These are phyloP conservation scores for Apodemus sylvaticus DNA, from an alignment of 2,113 vertebrate genomes.

Conservation along the genomic window DNA sequence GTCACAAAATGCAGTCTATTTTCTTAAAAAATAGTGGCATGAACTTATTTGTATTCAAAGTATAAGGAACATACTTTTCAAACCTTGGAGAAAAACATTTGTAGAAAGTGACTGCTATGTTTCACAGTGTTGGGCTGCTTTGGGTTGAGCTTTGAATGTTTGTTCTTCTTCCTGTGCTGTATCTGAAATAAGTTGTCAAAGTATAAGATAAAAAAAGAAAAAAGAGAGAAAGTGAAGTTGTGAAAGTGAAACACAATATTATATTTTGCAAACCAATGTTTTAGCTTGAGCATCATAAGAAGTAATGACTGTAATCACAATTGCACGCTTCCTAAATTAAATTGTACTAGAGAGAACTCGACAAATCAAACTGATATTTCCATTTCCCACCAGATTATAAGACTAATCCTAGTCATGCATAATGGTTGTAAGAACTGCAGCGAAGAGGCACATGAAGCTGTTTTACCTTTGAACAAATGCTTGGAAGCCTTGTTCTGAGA, in stretches of 20 bases:
- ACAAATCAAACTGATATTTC: neutral
- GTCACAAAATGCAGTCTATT: neutral
- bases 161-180: neutral
- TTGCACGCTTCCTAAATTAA: neutral
- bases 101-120: neutral
- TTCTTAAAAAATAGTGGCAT: neutral
- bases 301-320: neutral
- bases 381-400: neutral
- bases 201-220: neutral
- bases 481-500: neutral
- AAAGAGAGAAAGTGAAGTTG: neutral
- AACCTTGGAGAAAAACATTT: neutral
- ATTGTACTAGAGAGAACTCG: neutral
- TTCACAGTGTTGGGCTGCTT: neutral
- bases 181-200: slow-evolving; percentile 22
- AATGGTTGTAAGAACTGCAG: neutral
- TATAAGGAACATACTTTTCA: neutral
- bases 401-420: too few relatives aligned
- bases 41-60: neutral
- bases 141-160: neutral
- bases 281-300: neutral
- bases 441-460: neutral
- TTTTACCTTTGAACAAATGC: neutral
- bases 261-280: neutral
- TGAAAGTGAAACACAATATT: neutral